Base-by-base conservation (phyloP, 2,888 invertebrate genomes). In the Epistrophe grossulariae region DNA sequence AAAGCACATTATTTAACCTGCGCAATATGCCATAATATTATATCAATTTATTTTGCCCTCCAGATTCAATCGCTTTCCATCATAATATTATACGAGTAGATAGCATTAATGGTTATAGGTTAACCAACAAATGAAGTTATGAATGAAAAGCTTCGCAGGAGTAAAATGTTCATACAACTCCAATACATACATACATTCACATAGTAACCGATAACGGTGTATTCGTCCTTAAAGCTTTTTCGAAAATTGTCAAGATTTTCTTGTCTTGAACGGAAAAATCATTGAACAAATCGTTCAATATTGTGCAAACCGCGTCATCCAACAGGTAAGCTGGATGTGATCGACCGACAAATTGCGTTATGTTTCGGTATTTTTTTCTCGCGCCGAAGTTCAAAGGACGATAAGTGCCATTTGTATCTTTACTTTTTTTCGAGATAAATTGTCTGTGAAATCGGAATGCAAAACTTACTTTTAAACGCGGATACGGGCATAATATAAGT, bases 131-230 rank as follows among this genome's bases (percentile, higher is more conserved):
- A 1, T 10, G 9, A 57, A 57, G 4, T n/a, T 15, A 62, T 84
- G 79, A 84, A 84, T 84, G 84, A 84, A 84, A 84, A 84, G 83
- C 83, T 84, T 19, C 11, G 17, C 11, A 31, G 13, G 17, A 66
- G 5, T 24, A 35, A 17, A 48, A 60, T n/a, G 35, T 38, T 45
- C 74, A 81, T 60, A 74, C 17, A 70, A 55, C 24, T 35, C 38
- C 48, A 17, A 48, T n/a, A 10, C 17, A 5, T 48, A 17, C n/a
- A 17, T 24, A 24, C 43, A 43, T 40, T 11, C 45, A 48, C 8
- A 9, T 15, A 31, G 4, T n/a, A 55, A 19, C 3, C 13, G 19
- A 50, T 5, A 45, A n/a, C 9, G 3, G 48, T 48, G 48, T 48
- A 48, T 48, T 48, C 43, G n/a, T 28, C 48, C 48, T 77, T 11